Evolutionary conservation across 1,140 invertebrate genomes (phyloP).

Genomic region (Drosophila sp.): DNA sequence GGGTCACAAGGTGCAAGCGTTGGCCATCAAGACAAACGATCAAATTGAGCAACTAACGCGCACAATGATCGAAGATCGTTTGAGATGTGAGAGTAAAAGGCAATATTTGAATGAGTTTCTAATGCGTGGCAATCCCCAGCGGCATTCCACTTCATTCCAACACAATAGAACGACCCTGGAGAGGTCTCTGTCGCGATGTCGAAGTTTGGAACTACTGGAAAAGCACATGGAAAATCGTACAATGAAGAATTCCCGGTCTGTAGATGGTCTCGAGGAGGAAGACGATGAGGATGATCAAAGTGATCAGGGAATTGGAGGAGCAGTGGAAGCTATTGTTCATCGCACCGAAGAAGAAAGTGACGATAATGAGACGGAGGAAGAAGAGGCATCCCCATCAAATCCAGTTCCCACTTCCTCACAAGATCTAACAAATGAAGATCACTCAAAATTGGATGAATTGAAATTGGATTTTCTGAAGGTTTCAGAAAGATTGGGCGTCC

Average conservation of each 20-base stretch:
- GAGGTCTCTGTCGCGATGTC: conserved; percentile 86
- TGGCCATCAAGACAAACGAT: conserved; percentile 90
- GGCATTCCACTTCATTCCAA: conserved; percentile 73
- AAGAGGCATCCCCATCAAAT: conserved; percentile 16
- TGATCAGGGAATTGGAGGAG: conserved; percentile 12
- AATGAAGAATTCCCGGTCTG: conserved; percentile 77
- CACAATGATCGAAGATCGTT: conserved; percentile 86
- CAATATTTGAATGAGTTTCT: conserved; percentile 87
- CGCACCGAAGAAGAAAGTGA: conserved; percentile 45
- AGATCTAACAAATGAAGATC: conserved; percentile 26
- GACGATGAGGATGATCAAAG: conserved; percentile 13
- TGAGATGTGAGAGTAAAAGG: conserved; percentile 87
- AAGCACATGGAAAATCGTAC: conserved; percentile 77
- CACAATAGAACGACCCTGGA: conserved; percentile 85
- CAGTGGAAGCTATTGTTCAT: conserved; percentile 61
- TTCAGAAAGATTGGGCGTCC: conserved; percentile 67
- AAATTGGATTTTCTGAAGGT: conserved; percentile 73
- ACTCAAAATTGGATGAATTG: conserved; percentile 64
- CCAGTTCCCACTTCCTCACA: neutral
- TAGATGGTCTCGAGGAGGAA: conserved; percentile 63
- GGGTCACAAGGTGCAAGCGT: conserved; percentile 92
- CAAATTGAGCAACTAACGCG: conserved; percentile 89
- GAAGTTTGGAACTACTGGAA: conserved; percentile 87
- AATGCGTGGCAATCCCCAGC: conserved; percentile 48
- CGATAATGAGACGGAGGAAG: conserved; percentile 38